Percentiles rank a stretch among this genome's conserved stretches.
phyloP scores from a whole-genome alignment of 64 coral and sea anemone species.

The Dendrophyllia cribrosa region DNA sequence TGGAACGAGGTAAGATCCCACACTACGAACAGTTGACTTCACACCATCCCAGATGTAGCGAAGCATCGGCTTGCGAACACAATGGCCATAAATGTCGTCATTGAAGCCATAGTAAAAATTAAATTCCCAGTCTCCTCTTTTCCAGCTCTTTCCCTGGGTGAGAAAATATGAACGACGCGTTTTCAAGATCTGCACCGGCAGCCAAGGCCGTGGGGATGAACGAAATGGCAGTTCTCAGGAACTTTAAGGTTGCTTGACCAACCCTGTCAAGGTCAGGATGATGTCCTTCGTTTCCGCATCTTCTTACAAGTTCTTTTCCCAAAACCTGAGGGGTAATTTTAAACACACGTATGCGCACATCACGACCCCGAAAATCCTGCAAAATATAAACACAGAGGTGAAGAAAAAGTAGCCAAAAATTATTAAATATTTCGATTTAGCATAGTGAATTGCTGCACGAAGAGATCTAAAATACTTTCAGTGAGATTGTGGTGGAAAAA shows the following conservation, averaged over 20 bases:
- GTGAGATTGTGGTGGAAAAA: too few species aligned
- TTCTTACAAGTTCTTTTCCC: neutral
- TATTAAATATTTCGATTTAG: too few species aligned
- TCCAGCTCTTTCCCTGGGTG: neutral
- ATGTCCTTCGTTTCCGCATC: constrained; percentile 4
- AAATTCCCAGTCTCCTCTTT: constrained; percentile 15
- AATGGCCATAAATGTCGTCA: constrained; percentile 7
- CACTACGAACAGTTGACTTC: neutral
- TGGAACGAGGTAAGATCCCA: too few species aligned
- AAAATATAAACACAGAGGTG: too few species aligned
- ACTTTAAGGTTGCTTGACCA: neutral
- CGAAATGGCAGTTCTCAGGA: neutral
- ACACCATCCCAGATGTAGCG: neutral
- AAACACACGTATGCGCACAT: neutral
- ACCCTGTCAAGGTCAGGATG: neutral
- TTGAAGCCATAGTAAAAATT: neutral
- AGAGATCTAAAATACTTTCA: too few species aligned
- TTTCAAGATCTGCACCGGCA: neutral
- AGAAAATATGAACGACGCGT: neutral
- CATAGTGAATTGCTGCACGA: too few species aligned
- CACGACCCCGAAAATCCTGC: too few species aligned
- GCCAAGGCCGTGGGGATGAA: neutral
- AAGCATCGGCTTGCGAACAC: neutral
- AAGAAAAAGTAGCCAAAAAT: too few species aligned
- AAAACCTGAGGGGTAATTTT: neutral